These are phyloP conservation scores for Remorina albescens DNA, from an alignment of 2,797 vertebrate genomes.

Conservation along the genomic window DNA sequence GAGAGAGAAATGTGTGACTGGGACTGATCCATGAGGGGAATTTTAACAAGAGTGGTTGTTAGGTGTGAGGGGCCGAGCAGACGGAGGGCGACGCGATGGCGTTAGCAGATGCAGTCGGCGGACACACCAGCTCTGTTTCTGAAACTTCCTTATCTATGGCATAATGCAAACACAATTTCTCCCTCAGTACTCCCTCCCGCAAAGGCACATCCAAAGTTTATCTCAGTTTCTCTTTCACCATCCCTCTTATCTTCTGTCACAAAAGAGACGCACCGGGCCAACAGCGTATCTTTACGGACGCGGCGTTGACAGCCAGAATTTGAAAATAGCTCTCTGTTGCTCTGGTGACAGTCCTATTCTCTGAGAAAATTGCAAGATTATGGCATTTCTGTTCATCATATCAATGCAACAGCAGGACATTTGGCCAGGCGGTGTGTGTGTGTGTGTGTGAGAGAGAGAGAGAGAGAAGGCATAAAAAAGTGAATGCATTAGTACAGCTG, in stretches of 20 bases:
- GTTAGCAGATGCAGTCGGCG: constrained; percentile 41
- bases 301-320: constrained; percentile 16
- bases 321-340: constrained; percentile 47
- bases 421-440: constrained; percentile 24
- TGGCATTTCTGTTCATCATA: constrained; percentile 48
- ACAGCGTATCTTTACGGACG: constrained; percentile 4
- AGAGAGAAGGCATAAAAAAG: constrained; percentile 38
- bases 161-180: constrained; percentile 31
- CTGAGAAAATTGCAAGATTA: constrained; percentile 46
- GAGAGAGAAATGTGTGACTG: constrained; percentile 57
- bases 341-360: constrained; percentile 54
- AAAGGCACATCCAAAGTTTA: constrained; percentile 8
- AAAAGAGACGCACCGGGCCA: not conserved
- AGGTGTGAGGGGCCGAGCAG: constrained; percentile 40
- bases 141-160: constrained; percentile 42
- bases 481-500: constrained; percentile 17
- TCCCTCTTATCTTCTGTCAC: constrained; percentile 22
- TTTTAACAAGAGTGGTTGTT: constrained; percentile 51
- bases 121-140: constrained; percentile 33
- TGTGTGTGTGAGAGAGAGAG: too few relatives aligned
- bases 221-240: constrained; percentile 28
- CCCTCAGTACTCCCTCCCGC: constrained; percentile 22
- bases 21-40: constrained; percentile 52
- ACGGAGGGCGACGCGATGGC: constrained; percentile 40
- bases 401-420: constrained; percentile 62